phyloP scores from a whole-genome alignment of 1,140 invertebrate genomes.

The Delia radicum region DNA sequence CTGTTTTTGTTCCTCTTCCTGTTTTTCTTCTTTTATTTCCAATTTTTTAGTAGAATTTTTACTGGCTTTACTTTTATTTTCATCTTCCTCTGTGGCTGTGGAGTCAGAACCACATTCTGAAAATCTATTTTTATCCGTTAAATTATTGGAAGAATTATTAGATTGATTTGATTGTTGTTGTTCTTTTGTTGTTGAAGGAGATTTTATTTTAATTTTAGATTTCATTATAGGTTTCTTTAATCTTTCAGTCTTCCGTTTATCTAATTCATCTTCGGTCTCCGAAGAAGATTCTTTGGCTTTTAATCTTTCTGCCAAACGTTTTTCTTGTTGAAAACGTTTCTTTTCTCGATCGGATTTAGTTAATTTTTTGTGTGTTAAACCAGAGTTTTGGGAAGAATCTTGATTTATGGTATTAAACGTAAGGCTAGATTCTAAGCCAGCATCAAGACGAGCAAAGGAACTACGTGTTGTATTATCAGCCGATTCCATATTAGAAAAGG shows the following conservation, averaged over 20 bases:
- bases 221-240: constrained; percentile 48
- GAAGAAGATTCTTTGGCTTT: constrained; percentile 44
- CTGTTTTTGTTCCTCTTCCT: not conserved
- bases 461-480: constrained; percentile 4
- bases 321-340: constrained; percentile 46
- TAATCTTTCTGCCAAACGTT: constrained; percentile 45
- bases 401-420: not conserved
- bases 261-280: constrained; percentile 48
- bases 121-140: constrained; percentile 24
- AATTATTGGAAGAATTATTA: not conserved
- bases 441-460: not conserved
- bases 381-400: not conserved
- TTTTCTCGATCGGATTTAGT: constrained; percentile 49
- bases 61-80: not conserved
- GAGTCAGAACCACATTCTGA: constrained; percentile 29
- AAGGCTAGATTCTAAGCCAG: not conserved
- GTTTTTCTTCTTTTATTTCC: not conserved
- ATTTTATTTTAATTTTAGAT: constrained; percentile 30
- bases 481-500: not conserved
- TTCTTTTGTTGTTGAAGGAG: not conserved
- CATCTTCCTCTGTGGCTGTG: not conserved
- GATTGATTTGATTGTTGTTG: not conserved
- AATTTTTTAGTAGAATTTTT: not conserved
- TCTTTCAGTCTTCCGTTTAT: constrained; percentile 42
- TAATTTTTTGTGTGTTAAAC: constrained; percentile 41